Conservation (phyloP, 2,888 invertebrate species). For the Calliphora vomitoria region DNA sequence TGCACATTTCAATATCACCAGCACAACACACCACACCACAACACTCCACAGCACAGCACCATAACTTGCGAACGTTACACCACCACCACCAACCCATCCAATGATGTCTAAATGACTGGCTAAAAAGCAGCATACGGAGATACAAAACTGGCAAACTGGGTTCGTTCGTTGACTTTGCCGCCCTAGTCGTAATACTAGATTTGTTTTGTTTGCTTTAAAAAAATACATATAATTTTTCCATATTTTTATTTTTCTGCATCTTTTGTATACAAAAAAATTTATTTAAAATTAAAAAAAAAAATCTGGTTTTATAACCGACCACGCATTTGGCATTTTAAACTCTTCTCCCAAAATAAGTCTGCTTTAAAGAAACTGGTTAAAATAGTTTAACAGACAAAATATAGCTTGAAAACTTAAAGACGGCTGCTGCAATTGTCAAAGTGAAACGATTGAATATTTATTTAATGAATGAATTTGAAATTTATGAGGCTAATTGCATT, state of each 20-base stretch:
- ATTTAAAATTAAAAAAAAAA: not conserved
- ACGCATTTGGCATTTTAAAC: constrained; percentile 61
- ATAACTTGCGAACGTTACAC: constrained; percentile 42
- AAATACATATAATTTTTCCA: not conserved
- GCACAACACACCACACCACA: not conserved
- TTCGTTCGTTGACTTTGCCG: constrained; percentile 48
- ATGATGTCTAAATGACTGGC: constrained; percentile 45
- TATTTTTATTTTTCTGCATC: constrained; percentile 1
- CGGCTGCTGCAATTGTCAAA: constrained; percentile 2
- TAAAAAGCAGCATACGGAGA: not conserved
- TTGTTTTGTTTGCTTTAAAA: constrained; percentile 20
- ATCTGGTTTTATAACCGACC: constrained; percentile 61
- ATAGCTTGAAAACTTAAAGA: not conserved
- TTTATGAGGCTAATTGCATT: not conserved
- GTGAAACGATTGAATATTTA: not conserved
- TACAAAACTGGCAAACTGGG: constrained; percentile 16
- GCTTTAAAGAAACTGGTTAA: constrained; percentile 11
- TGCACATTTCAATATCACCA: constrained; percentile 64
- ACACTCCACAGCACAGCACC: constrained; percentile 13
- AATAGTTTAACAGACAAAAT: not conserved
- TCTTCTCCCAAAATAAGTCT: constrained; percentile 18
- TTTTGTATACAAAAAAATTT: constrained; percentile 29
- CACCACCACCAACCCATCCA: constrained; percentile 12
- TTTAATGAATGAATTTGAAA: not conserved
- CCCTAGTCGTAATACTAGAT: constrained; percentile 45